Percentiles rank a stretch among this genome's conserved stretches.
Evolutionary conservation across 2,113 vertebrate species (phyloP).

Genomic region (Heterotis niloticus): DNA sequence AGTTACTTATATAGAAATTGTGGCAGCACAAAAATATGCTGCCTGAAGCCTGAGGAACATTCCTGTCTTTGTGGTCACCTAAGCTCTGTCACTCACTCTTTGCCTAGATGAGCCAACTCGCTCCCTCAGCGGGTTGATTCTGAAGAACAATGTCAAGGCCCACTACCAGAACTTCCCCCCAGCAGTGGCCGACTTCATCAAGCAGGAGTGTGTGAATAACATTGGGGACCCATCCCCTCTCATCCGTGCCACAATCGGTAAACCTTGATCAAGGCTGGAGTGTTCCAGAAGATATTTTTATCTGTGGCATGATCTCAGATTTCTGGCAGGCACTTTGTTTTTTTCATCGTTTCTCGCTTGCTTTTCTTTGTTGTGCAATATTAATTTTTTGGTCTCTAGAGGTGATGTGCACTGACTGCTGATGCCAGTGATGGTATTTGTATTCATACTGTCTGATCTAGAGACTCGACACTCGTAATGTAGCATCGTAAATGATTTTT

Average conservation of each 20-base stretch:
- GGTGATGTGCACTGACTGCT: constrained; percentile 40
- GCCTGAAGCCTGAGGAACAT: too few relatives aligned
- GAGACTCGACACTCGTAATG: not conserved
- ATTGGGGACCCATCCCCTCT: constrained; percentile 88
- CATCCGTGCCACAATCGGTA: constrained; percentile 91
- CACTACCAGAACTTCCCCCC: constrained; percentile 92
- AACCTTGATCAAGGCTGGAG: constrained; percentile 22
- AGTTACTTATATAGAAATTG: not conserved
- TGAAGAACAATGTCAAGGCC: constrained; percentile 94
- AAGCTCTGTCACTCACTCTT: not conserved
- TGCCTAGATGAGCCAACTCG: constrained; percentile 84
- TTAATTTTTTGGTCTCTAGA: constrained; percentile 27
- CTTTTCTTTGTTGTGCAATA: too few relatives aligned
- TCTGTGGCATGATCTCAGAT: too few relatives aligned
- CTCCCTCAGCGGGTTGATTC: constrained; percentile 88
- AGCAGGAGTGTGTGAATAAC: constrained; percentile 91
- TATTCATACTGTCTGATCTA: constrained; percentile 59
- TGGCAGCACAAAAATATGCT: too few relatives aligned
- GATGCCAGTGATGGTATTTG: constrained; percentile 52
- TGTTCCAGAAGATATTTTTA: not conserved
- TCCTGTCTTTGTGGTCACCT: too few relatives aligned
- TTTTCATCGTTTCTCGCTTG: too few relatives aligned
- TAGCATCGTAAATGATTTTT: too few relatives aligned
- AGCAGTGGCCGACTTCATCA: constrained; percentile 89
- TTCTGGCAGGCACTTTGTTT: too few relatives aligned